These are phyloP conservation scores for Varanus komodoensis DNA, from an alignment of 2,113 vertebrate species.

Conservation along the genomic window DNA sequence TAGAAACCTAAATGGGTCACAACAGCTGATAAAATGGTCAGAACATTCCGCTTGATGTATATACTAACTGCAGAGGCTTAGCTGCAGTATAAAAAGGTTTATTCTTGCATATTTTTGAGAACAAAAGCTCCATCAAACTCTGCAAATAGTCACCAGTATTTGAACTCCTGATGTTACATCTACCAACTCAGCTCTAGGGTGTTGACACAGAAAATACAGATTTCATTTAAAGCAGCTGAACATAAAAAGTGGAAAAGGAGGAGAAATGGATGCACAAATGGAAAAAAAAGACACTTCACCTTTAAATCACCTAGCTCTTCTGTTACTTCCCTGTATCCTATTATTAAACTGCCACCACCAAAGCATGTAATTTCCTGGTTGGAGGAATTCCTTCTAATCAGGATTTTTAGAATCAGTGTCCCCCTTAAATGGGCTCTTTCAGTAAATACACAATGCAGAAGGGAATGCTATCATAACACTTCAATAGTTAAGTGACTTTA, in stretches of 20 bases:
- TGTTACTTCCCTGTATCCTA: slow-evolving; percentile 53
- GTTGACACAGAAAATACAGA: slow-evolving; percentile 61
- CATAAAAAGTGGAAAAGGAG: slow-evolving; percentile 31
- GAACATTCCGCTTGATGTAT: slow-evolving; percentile 48
- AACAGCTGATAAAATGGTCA: slow-evolving; percentile 52
- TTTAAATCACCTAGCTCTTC: slow-evolving; percentile 51
- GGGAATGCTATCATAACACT: slow-evolving; percentile 92
- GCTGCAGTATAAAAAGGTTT: slow-evolving; percentile 41
- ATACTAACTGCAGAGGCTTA: slow-evolving; percentile 57
- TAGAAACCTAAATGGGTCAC: slow-evolving; percentile 39
- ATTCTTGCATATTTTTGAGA: neutral
- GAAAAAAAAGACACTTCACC: slow-evolving; percentile 54
- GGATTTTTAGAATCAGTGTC: slow-evolving; percentile 66
- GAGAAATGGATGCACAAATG: slow-evolving; percentile 52
- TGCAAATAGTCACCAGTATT: slow-evolving; percentile 57
- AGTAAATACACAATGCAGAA: slow-evolving; percentile 73
- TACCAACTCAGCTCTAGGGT: neutral
- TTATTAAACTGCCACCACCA: slow-evolving; percentile 73
- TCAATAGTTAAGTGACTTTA: slow-evolving; percentile 95
- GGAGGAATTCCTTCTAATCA: slow-evolving; percentile 76
- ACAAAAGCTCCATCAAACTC: slow-evolving; percentile 44
- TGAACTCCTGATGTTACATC: slow-evolving; percentile 36
- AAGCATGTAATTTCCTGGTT: slow-evolving; percentile 72
- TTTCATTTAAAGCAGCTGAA: slow-evolving; percentile 46
- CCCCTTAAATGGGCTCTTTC: slow-evolving; percentile 72